phyloP scores from a whole-genome alignment of 2,797 vertebrate genomes.

The Takifugu ocellatus region DNA sequence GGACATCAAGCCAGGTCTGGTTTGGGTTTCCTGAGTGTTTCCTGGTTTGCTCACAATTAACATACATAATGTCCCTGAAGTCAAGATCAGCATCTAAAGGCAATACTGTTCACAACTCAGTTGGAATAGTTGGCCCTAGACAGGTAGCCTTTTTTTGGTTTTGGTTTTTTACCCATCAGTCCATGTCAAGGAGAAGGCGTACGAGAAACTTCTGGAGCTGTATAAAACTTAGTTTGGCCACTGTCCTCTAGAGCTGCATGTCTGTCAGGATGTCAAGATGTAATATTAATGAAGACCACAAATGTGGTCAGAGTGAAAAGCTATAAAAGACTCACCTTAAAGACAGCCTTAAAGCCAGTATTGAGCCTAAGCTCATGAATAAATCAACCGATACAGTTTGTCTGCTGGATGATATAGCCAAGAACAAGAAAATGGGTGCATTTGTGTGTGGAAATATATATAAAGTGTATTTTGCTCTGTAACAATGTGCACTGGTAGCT shows the following conservation, averaged over 20 bases:
- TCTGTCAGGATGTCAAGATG: slow-evolving; percentile 47
- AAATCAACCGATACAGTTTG: slow-evolving; percentile 27
- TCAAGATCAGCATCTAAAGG: too few species aligned
- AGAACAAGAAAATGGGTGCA: background rate
- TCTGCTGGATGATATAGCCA: background rate
- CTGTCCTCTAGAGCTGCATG: slow-evolving; percentile 14
- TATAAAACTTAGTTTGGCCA: slow-evolving; percentile 31
- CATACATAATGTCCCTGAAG: too few species aligned
- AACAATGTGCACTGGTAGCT: background rate
- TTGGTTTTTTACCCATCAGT: too few species aligned
- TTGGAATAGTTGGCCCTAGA: too few species aligned
- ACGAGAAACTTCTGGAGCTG: slow-evolving; percentile 18
- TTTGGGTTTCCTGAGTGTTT: too few species aligned
- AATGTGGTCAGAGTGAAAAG: slow-evolving; percentile 41
- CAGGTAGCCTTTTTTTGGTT: too few species aligned
- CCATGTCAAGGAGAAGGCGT: background rate
- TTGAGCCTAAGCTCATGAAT: slow-evolving; percentile 47
- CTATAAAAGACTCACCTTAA: slow-evolving; percentile 24
- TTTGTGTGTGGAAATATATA: background rate
- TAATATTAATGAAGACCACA: slow-evolving; percentile 57
- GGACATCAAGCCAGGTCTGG: too few species aligned
- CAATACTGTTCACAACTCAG: too few species aligned
- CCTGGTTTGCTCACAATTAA: too few species aligned
- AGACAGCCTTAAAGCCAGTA: slow-evolving; percentile 32
- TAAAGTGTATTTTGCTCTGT: background rate